A percentile compares a stretch with the other conserved stretches of the same genome.
Evolutionary conservation across 2,888 invertebrate species (phyloP).

Genomic region (Drosophila phalerata): DNA sequence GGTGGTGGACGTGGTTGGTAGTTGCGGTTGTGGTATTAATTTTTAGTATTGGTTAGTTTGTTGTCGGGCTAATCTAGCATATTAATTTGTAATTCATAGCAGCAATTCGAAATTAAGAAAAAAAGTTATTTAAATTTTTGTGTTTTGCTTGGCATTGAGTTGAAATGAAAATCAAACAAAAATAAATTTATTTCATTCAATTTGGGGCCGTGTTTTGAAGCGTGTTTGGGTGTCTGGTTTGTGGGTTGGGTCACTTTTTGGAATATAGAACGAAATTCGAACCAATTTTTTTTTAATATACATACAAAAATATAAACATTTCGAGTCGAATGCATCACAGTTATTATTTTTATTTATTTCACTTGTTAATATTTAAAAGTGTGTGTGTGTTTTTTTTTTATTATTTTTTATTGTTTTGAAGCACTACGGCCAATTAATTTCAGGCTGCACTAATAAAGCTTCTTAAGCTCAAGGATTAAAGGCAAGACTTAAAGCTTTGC

Average conservation of each 20-base stretch:
- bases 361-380: conserved; percentile 43
- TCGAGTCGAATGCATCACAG: conserved; percentile 68
- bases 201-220: conserved; percentile 45
- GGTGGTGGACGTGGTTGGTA: conserved; percentile 36
- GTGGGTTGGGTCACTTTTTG: conserved; percentile 53
- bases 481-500: conserved; percentile 73
- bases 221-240: conserved; percentile 50
- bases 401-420: too few relatives aligned
- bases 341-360: conserved; percentile 32
- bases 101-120: conserved; percentile 5
- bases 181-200: conserved; percentile 18
- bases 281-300: conserved; percentile 68
- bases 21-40: conserved; percentile 25
- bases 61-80: conserved; percentile 33
- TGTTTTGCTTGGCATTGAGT: conserved; percentile 24
- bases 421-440: conserved; percentile 71
- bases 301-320: conserved; percentile 66
- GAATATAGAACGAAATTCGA: conserved; percentile 84
- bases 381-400: conserved; percentile 29
- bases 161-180: conserved; percentile 17
- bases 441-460: conserved; percentile 68
- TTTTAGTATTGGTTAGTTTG: conserved; percentile 50
- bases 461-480: conserved; percentile 63
- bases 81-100: conserved; percentile 26
- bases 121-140: conserved; percentile 23